Base-by-base conservation (phyloP, 2,113 vertebrate species). In the Hepsetus odoe region DNA sequence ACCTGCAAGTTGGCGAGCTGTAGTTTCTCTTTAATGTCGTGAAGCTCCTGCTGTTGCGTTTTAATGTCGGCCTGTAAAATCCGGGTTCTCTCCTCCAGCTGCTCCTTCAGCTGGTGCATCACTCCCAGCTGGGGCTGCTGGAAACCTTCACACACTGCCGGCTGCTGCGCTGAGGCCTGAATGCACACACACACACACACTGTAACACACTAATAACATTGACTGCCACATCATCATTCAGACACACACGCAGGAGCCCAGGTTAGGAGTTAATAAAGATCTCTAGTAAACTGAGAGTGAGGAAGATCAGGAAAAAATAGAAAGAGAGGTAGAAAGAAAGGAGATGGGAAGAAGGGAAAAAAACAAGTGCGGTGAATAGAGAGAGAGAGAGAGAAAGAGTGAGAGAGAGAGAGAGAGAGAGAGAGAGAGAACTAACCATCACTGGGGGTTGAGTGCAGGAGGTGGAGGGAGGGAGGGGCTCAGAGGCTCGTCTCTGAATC, bases 1-100 rank as follows among this genome's bases (percentile, higher is more conserved):
- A 96, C 95, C 94, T 97, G 95, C 66, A 94, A 78, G 72, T 94
- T 94, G 77, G 94, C 92, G 0, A 94, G 85, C 68, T 94, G 93
- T 16, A 97, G 93, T 86, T 95, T 94, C 77, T 96, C 93, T 86
- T 96, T 95, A 72, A 97, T 93, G 80, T 94, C 90, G 0, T 96
- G 92, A 22, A 96, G 90, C 70, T 95, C 93, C 73, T 94, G 92
- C 61, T 95, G 93, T 82, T 97, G 95, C 0, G 90, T 95, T 87
- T 93, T 92, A 74, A 97, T 95, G 88, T 95, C 94, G 6, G 91
- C 89, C 82, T 96, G 94, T 82, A 97, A 89, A n/a, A 95, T 90
- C 40, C 91, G 93, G 0, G 92, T 96, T 79, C 93, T 90, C 70
- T 96, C 92, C 78, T 95, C 94, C 88, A 97, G 91, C 84, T 97